Evolutionary conservation across 2,888 invertebrate genomes (phyloP).

Genomic region (Nomada ferruginata): DNA sequence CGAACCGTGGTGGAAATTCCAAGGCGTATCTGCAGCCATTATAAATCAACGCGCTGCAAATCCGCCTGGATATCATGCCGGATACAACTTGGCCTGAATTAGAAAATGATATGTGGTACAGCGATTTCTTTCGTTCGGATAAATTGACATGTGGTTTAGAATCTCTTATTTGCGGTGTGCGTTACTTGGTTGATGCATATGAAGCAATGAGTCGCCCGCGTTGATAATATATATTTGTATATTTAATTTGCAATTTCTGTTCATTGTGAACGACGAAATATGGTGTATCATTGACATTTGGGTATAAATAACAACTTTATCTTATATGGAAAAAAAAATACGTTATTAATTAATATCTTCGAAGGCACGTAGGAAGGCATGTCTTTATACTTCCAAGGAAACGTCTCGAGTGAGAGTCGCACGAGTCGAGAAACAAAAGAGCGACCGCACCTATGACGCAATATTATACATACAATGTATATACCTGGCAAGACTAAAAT

Average conservation of each 20-base stretch:
- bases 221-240: no score
- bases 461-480: no score
- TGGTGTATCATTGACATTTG: no score
- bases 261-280: neutral
- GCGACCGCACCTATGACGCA: no score
- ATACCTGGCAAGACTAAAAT: no score
- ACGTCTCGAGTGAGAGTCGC: no score
- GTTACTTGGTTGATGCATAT: neutral
- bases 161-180: neutral
- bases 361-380: no score
- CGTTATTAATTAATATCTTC: no score
- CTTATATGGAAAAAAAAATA: no score
- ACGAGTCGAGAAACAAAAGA: no score
- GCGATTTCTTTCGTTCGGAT: neutral
- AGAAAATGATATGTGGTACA: neutral
- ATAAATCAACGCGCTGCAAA: conserved; percentile 20
- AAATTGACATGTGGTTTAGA: neutral
- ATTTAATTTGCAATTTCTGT: neutral
- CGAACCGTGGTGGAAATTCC: neutral
- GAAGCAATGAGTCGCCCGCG: neutral
- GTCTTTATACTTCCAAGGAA: no score
- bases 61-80: neutral
- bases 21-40: neutral
- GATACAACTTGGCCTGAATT: conserved; percentile 7
- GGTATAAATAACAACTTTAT: no score